Base-by-base conservation (phyloP, 2,797 vertebrate species). In the Margarornis squamiger region DNA sequence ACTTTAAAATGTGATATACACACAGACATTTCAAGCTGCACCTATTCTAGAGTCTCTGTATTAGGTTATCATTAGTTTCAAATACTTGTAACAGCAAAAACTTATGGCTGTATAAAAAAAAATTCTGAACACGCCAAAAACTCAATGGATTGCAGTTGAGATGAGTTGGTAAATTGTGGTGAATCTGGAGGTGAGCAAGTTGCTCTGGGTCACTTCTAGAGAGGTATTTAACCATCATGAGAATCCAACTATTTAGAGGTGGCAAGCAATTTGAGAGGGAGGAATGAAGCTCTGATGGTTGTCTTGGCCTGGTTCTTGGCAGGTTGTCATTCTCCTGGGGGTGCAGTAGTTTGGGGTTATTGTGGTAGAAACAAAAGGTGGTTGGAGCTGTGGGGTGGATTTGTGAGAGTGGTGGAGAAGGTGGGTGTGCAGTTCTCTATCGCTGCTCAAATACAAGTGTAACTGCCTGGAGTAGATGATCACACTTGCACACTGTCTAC, bases 391-490 rank as follows among this genome's bases (percentile, higher is more conserved):
- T 39, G 48, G 21, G 29, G 14, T 19, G 65, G 41, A 9, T 51
- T 36, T 71, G 51, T 16, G 27, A 75, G 48, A 63, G 59, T 38
- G 19, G 41, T 14, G 49, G 49, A 39, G 67, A 14, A 36, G 7
- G 6, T 21, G 23, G 0, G 1, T 26, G 51, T 39, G 32, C 29
- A 36, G 32, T 2, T 54, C 59, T 16, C 5, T 36, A 0, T 41
- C 36, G 62, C 10, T 3, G 1, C 38, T 61, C 18, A 7, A 1
- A n/a, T 29, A 1, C 7, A 23, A 21, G 39, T 10, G 14, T 2
- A n/a, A 19, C 2, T 30, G 27, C 43, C n/a, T 29, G 0, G 5
- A 54, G 13, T 11, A 27, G 26, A 4, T 11, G 43, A 2, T 11
- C 3, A 2, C 11, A 3, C 21, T 75, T 51, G 29, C 30, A 17